A percentile compares a stretch with the other conserved stretches of the same genome.
phyloP scores from a whole-genome alignment of 2,797 vertebrate genomes.

The Sternotherus odoratus region DNA sequence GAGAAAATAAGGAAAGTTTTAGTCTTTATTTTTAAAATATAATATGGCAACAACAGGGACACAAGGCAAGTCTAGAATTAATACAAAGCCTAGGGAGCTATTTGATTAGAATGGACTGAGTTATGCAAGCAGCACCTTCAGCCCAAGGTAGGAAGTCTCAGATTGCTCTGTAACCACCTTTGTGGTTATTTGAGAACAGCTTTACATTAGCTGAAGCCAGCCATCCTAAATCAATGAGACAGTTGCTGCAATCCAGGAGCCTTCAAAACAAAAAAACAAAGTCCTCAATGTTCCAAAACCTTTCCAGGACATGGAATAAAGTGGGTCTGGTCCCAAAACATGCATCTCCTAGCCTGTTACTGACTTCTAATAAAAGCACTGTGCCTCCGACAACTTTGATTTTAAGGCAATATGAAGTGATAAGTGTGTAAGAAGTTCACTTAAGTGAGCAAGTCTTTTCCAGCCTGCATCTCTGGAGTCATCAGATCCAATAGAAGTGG shows the following conservation, averaged over 20 bases:
- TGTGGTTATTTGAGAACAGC: constrained; percentile 20
- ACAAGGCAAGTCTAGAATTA: constrained; percentile 70
- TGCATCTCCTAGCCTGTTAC: neutral
- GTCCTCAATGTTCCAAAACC: neutral
- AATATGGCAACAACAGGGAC: constrained; percentile 57
- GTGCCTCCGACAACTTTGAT: neutral
- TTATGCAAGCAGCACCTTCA: constrained; percentile 73
- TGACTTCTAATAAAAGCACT: neutral
- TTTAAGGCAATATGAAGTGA: neutral
- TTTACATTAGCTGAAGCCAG: constrained; percentile 19
- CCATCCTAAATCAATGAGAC: constrained; percentile 6
- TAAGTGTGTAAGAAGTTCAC: neutral
- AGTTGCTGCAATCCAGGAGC: constrained; percentile 24
- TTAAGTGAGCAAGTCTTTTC: neutral
- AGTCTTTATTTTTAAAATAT: constrained; percentile 67
- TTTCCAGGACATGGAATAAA: neutral
- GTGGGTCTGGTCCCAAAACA: neutral
- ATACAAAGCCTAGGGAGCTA: constrained; percentile 67
- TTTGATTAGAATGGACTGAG: constrained; percentile 63
- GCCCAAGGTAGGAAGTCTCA: constrained; percentile 25
- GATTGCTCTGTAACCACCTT: constrained; percentile 36
- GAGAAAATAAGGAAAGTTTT: neutral
- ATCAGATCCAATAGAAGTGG: neutral
- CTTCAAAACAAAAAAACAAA: constrained; percentile 26
- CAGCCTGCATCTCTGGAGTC: neutral